Evolutionary conservation across 2,797 vertebrate species (phyloP).

Genomic region (Leptoclinus maculatus): DNA sequence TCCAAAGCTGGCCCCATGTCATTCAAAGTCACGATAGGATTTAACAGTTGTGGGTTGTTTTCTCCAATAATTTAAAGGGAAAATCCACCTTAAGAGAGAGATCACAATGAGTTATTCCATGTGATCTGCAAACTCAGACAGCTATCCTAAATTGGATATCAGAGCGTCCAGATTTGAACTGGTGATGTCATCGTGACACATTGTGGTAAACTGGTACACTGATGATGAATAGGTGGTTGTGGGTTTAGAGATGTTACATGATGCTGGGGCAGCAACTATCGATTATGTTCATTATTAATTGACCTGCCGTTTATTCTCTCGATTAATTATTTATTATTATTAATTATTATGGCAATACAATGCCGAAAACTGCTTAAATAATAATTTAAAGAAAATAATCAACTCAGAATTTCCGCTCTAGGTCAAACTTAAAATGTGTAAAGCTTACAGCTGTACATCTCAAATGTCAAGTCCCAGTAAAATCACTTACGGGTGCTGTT

Average conservation of each 20-base stretch:
- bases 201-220: background rate
- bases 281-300: background rate
- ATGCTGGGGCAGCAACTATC: background rate
- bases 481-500: background rate
- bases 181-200: conserved; percentile 30
- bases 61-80: background rate
- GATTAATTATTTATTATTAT: background rate
- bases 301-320: background rate
- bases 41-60: background rate
- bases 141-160: conserved; percentile 21
- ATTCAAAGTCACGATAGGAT: background rate
- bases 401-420: background rate
- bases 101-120: background rate
- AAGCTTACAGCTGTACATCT: too few species aligned
- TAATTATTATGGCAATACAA: background rate
- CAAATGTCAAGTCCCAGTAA: background rate
- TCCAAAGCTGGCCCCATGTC: background rate
- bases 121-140: conserved; percentile 7
- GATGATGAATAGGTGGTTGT: background rate
- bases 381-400: background rate
- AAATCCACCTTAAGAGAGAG: background rate
- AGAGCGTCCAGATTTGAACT: conserved; percentile 11
- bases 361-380: background rate
- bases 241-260: background rate
- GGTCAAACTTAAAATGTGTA: background rate